Evolutionary conservation across 2,888 invertebrate genomes (phyloP), one percentile per base, ranked within the genome.

Genomic region (Galeruca laticollis): DNA sequence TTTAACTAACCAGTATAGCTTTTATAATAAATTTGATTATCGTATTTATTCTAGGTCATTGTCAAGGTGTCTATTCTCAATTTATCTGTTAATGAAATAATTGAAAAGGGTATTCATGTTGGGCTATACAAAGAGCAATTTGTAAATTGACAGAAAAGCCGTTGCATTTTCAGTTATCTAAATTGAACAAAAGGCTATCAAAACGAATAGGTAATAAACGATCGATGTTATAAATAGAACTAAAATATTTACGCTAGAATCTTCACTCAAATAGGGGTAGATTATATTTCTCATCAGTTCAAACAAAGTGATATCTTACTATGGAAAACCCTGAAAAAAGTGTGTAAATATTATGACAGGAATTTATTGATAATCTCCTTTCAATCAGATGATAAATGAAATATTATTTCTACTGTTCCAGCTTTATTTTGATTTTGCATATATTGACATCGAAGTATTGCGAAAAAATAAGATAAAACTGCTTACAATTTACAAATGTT

Each of bases 41-140:
- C 2, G n/a, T n/a, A n/a, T n/a, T n/a, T 43, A n/a, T 43, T 43
- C 43, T 43, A 43, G 43, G 43, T 43, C 43, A 43, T 43, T 43
- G n/a, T 40, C n/a, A 15, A 47, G 43, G 43, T 47, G 43, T 6
- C 2, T 9, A 47, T 47, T 47, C 47, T 15, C 1, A 18, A 47
- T 47, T 47, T 18, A 18, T 52, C 21, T 52, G 15, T 9, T 13
- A 26, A 52, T 52, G n/a, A 52, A 13, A 51, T 51, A 51, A 21
- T 51, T 51, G 21, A 51, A 26, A 26, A 26, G 52, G 49, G 49
- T 10, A 49, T 49, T 9, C 9, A 20, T 20, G 10, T 49, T 18
- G 20, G 21, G 20, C 20, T 21, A 20, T 21, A 43, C 6, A 52
- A 6, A 26, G 26, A 26, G 52, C 52, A 52, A 52, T 52, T 52